A percentile compares a stretch with the other conserved stretches of the same genome.
Conservation (phyloP, 2,113 vertebrate species). For the Xenopus laevis region DNA sequence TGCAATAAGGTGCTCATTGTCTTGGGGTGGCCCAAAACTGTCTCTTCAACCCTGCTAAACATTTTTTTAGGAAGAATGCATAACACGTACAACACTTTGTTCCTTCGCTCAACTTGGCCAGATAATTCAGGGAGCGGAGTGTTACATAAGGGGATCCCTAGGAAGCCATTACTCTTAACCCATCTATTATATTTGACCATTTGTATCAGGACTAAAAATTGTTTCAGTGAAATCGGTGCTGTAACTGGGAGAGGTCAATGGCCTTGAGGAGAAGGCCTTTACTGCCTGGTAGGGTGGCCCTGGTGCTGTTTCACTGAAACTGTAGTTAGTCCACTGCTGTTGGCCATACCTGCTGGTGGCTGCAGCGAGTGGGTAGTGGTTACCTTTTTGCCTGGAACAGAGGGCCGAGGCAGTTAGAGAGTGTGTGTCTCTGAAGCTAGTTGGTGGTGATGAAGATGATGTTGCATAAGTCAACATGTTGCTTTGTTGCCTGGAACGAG, state of each 20-base stretch:
- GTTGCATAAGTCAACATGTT: constrained; percentile 30
- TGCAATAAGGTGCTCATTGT: too few relatives aligned
- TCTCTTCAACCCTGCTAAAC: too few relatives aligned
- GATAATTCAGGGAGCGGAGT: too few relatives aligned
- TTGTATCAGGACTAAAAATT: constrained; percentile 9
- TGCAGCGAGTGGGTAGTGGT: constrained; percentile 20
- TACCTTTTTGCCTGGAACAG: constrained; percentile 42
- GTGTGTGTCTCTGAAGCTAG: constrained; percentile 29
- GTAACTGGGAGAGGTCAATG: not conserved
- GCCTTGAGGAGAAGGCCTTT: constrained; percentile 2
- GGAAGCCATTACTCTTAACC: too few relatives aligned
- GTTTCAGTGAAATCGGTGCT: constrained; percentile 14
- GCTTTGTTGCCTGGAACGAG: constrained; percentile 28
- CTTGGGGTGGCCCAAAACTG: too few relatives aligned
- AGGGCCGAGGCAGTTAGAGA: constrained; percentile 29
- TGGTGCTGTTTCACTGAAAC: constrained; percentile 16
- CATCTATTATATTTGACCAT: not conserved
- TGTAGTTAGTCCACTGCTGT: constrained; percentile 30
- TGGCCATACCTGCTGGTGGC: constrained; percentile 8
- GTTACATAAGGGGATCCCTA: too few relatives aligned
- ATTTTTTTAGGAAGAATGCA: too few relatives aligned
- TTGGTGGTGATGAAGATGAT: constrained; percentile 1
- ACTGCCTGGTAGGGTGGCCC: not conserved
- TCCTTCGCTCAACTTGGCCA: too few relatives aligned
- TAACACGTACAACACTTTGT: too few relatives aligned